A percentile compares a stretch with the other conserved stretches of the same genome.
Conservation (phyloP, 2,888 invertebrate species). For the Hoplodrina blanda region DNA sequence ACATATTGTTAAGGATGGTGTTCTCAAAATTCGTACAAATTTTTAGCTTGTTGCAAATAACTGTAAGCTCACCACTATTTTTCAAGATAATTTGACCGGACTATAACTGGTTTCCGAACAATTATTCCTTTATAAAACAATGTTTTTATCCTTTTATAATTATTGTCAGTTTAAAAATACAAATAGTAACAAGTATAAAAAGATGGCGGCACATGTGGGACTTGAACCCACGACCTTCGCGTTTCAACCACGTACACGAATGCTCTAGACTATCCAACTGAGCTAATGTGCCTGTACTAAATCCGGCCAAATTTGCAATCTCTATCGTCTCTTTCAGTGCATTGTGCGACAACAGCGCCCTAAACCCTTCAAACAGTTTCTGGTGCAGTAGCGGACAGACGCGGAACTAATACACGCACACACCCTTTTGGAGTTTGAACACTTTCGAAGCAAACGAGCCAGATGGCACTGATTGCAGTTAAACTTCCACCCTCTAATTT, state of each 20-base stretch:
- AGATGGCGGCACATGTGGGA: conserved; percentile 34
- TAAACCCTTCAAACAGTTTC: not conserved
- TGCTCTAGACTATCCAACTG: conserved; percentile 43
- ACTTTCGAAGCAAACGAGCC: not conserved
- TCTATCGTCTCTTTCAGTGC: conserved; percentile 2
- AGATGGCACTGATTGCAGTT: conserved; percentile 15
- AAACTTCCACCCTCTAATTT: not conserved
- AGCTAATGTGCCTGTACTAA: conserved; percentile 42
- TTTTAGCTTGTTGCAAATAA: too few species aligned
- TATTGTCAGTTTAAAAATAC: too few species aligned
- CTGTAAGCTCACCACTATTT: too few species aligned
- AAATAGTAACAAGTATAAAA: not conserved
- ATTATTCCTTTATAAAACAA: too few species aligned
- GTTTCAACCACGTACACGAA: conserved; percentile 42
- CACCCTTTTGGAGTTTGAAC: not conserved
- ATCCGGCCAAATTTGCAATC: not conserved
- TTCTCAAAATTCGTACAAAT: too few species aligned
- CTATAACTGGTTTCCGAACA: too few species aligned
- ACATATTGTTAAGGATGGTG: too few species aligned
- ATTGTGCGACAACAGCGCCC: conserved; percentile 22
- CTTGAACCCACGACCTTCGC: conserved; percentile 45
- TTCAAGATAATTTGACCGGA: too few species aligned
- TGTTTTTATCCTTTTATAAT: too few species aligned
- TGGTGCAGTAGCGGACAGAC: conserved; percentile 8
- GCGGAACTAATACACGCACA: conserved; percentile 11